Evolutionary conservation across 2,888 invertebrate genomes (phyloP).

Genomic region (Amblyteles armatorius): DNA sequence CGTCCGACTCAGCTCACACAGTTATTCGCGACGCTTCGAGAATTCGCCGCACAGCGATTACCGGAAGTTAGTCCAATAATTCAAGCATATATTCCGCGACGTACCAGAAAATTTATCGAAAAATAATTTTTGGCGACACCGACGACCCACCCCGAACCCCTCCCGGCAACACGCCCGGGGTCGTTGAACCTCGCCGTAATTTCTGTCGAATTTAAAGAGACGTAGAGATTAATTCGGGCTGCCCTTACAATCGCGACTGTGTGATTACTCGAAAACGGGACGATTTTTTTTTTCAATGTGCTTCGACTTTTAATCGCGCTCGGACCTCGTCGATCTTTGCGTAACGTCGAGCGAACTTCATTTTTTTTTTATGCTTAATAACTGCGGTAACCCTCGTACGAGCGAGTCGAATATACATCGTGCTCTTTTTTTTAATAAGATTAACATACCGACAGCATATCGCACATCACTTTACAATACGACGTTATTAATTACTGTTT

Average conservation of each 20-base stretch:
- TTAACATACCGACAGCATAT: constrained; percentile 40
- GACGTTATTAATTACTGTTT: constrained; percentile 26
- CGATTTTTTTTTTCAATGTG: constrained; percentile 28
- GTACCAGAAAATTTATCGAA: constrained; percentile 62
- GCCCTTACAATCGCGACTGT: constrained; percentile 27
- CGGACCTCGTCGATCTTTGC: constrained; percentile 3
- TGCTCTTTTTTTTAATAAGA: constrained; percentile 22
- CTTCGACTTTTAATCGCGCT: constrained; percentile 22
- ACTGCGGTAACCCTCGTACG: constrained; percentile 52
- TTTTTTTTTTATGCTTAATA: constrained; percentile 63
- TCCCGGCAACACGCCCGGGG: not conserved
- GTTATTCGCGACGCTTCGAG: constrained; percentile 18
- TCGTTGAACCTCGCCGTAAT: not conserved
- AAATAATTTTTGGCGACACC: constrained; percentile 59
- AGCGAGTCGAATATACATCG: constrained; percentile 61
- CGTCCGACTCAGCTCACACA: constrained; percentile 5
- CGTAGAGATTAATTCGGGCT: constrained; percentile 8
- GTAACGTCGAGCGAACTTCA: constrained; percentile 23
- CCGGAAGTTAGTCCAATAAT: constrained; percentile 26
- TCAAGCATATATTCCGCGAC: constrained; percentile 32
- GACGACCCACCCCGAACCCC: constrained; percentile 15
- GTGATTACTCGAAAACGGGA: constrained; percentile 39
- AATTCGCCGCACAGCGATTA: constrained; percentile 10
- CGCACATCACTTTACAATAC: constrained; percentile 38
- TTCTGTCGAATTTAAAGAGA: constrained; percentile 13